A percentile compares a stretch with the other conserved stretches of the same genome.
phyloP scores from a whole-genome alignment of 1,140 invertebrate species.

The Artemia franciscana region DNA sequence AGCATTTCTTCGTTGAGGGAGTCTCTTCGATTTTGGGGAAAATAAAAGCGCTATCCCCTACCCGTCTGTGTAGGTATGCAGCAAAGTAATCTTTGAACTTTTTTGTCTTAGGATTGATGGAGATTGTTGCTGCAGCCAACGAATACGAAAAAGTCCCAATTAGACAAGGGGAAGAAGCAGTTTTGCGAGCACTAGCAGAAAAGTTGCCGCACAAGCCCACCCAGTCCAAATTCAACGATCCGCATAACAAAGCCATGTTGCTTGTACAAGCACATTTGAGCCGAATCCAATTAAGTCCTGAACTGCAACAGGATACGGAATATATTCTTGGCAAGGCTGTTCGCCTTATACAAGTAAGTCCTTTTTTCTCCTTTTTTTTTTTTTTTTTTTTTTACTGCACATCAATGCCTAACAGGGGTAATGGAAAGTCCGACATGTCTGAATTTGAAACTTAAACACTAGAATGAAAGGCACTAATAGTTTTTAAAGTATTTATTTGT shows the following conservation, averaged over 20 bases:
- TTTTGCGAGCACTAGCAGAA: constrained; percentile 53
- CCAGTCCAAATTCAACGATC: constrained; percentile 64
- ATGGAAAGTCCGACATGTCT: too few relatives aligned
- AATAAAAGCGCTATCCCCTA: too few relatives aligned
- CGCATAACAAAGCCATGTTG: constrained; percentile 90
- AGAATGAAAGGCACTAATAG: too few relatives aligned
- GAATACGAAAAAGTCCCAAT: constrained; percentile 90
- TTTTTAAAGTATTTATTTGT: too few relatives aligned
- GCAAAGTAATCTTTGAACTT: too few relatives aligned
- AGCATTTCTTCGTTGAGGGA: too few relatives aligned
- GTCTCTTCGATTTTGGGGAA: too few relatives aligned
- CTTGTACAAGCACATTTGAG: constrained; percentile 88
- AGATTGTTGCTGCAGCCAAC: constrained; percentile 91
- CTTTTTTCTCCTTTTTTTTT: neutral
- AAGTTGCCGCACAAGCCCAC: constrained; percentile 50
- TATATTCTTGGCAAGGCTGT: constrained; percentile 50
- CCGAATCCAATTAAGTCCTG: constrained; percentile 73
- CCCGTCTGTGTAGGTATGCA: too few relatives aligned
- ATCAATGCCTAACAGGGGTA: neutral
- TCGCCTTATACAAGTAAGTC: neutral
- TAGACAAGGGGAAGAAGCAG: constrained; percentile 75
- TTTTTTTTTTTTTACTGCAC: neutral
- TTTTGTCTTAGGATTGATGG: constrained; percentile 37
- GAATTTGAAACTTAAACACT: too few relatives aligned
- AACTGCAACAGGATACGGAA: constrained; percentile 90